Conservation (phyloP, 2,797 vertebrate genomes). For the Pteronotus mesoamericanus region DNA sequence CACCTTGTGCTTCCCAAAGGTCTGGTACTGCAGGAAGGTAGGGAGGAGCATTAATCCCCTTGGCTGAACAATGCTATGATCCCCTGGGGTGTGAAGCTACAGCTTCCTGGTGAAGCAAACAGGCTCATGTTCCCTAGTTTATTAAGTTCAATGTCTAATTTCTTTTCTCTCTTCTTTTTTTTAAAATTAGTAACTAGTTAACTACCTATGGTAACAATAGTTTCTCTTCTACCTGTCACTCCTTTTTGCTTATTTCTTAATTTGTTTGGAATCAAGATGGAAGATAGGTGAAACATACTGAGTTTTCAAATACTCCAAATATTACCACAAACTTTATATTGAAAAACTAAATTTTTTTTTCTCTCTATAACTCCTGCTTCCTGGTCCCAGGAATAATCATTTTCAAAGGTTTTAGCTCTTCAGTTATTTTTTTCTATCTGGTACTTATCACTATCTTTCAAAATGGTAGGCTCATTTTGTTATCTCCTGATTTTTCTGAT, state of each 20-base stretch:
- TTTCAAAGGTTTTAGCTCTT: not conserved
- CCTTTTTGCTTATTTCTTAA: not conserved
- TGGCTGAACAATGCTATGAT: not conserved
- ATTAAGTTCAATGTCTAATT: not conserved
- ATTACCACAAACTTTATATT: not conserved
- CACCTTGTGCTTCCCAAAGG: not conserved
- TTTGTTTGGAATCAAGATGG: not conserved
- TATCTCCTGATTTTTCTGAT: not conserved
- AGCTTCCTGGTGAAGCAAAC: not conserved
- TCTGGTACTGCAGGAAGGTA: not conserved
- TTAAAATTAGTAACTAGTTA: not conserved
- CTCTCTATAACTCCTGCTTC: not conserved
- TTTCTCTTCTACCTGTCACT: not conserved
- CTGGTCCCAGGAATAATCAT: not conserved
- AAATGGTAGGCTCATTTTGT: not conserved
- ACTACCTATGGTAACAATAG: not conserved
- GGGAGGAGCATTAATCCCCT: not conserved
- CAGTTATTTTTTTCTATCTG: not conserved
- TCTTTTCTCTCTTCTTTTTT: not conserved
- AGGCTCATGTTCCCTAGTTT: not conserved
- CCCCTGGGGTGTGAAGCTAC: not conserved
- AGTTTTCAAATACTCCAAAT: not conserved
- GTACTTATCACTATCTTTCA: not conserved
- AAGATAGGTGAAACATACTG: not conserved
- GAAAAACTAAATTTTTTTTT: not conserved